phyloP scores from a whole-genome alignment of 2,888 invertebrate genomes.

The Pollenia amentaria region DNA sequence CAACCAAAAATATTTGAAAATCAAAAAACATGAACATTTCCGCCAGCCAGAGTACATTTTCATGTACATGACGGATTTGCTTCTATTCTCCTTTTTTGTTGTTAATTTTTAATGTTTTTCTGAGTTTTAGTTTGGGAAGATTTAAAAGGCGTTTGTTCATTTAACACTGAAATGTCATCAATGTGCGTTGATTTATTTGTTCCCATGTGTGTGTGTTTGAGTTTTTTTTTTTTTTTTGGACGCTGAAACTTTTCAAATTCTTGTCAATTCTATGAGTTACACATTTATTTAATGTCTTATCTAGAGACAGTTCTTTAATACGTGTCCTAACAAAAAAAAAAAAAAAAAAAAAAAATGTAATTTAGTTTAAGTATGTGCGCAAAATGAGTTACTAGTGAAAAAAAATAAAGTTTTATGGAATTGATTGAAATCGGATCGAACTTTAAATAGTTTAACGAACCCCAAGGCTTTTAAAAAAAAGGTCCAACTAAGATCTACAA shows the following conservation, averaged over 20 bases:
- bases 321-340: background rate
- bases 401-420: too few species aligned
- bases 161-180: constrained; percentile 33
- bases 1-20: constrained; percentile 59
- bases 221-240: background rate
- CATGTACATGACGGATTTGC: constrained; percentile 44
- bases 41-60: constrained; percentile 61
- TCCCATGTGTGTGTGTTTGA: background rate
- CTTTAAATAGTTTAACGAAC: too few species aligned
- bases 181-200: constrained; percentile 37
- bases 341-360: too few species aligned
- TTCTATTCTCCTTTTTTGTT: background rate
- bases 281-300: background rate
- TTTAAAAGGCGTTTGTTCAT: constrained; percentile 39
- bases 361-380: too few species aligned
- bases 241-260: constrained; percentile 23
- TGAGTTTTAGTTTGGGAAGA: constrained; percentile 2
- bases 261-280: constrained; percentile 19
- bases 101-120: background rate
- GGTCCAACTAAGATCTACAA: too few species aligned
- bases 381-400: too few species aligned
- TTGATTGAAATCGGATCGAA: too few species aligned
- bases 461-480: too few species aligned
- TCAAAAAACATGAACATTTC: constrained; percentile 45
- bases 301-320: background rate